Base-by-base conservation (phyloP, 2,797 vertebrate species). In the Eremophila alpestris region DNA sequence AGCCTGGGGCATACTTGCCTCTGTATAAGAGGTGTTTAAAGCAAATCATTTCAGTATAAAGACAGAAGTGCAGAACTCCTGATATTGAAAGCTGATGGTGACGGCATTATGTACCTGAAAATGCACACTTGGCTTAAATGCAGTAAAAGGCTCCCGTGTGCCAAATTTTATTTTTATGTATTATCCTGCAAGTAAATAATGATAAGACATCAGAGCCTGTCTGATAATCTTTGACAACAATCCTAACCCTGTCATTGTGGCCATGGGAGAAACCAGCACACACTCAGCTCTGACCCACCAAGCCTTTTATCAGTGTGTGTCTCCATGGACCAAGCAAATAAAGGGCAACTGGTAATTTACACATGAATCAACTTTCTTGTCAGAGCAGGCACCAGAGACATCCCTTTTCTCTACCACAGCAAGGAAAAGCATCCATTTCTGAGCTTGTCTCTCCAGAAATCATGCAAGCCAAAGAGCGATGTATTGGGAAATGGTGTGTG, bases 311-410 rank as follows among this genome's bases (percentile, higher is more conserved):
- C 98, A 97, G 95, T 40, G 10, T 96, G 96, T 98, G 98, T 98
- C 98, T 98, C 98, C 95, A 96, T 11, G 95, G 98, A 98, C 97
- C 59, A 38, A 91, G 95, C 96, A 98, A 97, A 98, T 97, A 98
- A 98, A 98, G 97, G 97, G 97, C 97, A 98, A 97, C 88, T 13
- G 87, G 96, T 97, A 95, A 98, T 98, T 98, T 98, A 98, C 98
- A 98, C 98, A 98, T 98, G 98, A 98, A 98, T 98, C 97, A 97
- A 95, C 96, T 94, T 98, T 96, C 97, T 97, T 83, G 64, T 93
- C 95, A 94, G 94, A 96, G 93, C 36, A 90, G 97, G 97, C 97
- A 97, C 96, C 94, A 97, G 97, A 98, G 97, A 98, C 78, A 0
- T 96, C 94, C 95, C 94, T 96, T 98, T 98, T 97, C 97, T 98